Base-by-base conservation (phyloP, 2,888 invertebrate genomes). In the Limnephilus rhombicus region DNA sequence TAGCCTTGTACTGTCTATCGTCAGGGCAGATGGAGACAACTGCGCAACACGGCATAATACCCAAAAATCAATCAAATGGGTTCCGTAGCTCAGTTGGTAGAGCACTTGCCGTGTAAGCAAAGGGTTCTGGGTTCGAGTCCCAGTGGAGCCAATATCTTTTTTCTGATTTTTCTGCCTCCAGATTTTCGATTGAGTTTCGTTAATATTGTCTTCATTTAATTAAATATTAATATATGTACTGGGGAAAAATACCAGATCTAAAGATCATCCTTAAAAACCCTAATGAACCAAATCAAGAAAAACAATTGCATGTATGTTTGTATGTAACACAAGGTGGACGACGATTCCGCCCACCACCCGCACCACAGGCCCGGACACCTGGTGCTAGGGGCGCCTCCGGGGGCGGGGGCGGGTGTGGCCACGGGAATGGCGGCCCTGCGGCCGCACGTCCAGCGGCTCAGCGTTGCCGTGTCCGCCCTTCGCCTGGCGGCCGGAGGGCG, bases 401-500 rank as follows among this genome's bases (percentile, higher is more conserved):
- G 89, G 45, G n/a, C 86, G n/a, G 41, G 86, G n/a, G 9, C 82
- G 31, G 68, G 68, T 34, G 34, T 82, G 9, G 9, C 68, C 68
- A 68, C 68, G 7, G 68, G 68, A 1, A 68, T 68, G 68, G 68
- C 91, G 29, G 82, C 89, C 1, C n/a, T 82, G 80, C 94, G 95
- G 87, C 95, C 96, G 90, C 96, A 97, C 93, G 96, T 96, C 93
- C 97, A 97, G 94, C 97, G 97, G 94, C 96, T 98, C 91, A 97
- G 97, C 94, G 97, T 98, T 94, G 97, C 98, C 93, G 96, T 98
- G 93, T 97, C 97, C 3, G 97, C 97, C 94, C 96, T 98, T 93
- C 97, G 98, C 94, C 96, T 97, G 93, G 97, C 97, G 89, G 97
- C 97, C 89, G 97, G 98, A 94, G 97, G 98, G 91, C 96, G 97